A percentile compares a stretch with the other conserved stretches of the same genome.
Conservation (phyloP, 1,140 invertebrate species). For the Apocrypta bakeri region DNA sequence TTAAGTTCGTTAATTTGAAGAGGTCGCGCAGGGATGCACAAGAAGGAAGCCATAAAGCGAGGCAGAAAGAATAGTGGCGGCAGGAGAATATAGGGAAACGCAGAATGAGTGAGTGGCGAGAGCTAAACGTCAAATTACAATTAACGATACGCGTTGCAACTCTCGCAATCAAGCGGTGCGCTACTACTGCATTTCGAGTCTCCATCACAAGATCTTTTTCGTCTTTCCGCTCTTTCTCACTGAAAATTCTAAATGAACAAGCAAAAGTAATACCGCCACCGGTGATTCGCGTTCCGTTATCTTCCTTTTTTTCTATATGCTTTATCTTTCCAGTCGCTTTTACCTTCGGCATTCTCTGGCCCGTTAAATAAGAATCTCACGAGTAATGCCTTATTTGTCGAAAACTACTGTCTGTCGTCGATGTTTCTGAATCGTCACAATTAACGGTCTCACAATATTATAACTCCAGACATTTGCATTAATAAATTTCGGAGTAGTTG, state of each 20-base stretch:
- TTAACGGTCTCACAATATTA: neutral
- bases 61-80: neutral
- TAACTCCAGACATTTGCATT: constrained; percentile 28
- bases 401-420: neutral
- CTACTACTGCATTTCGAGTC: constrained; percentile 13
- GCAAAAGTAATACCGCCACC: constrained; percentile 9
- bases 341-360: neutral
- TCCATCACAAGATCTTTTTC: constrained; percentile 26
- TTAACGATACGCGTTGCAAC: constrained; percentile 30
- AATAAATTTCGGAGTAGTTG: neutral
- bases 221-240: neutral
- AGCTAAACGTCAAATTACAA: constrained; percentile 46
- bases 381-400: neutral
- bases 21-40: constrained; percentile 7
- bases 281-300: neutral
- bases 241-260: constrained; percentile 42
- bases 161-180: constrained; percentile 28
- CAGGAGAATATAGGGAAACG: neutral
- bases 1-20: constrained; percentile 42
- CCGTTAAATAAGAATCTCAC: constrained; percentile 25
- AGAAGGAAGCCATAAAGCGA: neutral
- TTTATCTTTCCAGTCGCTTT: neutral
- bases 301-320: neutral
- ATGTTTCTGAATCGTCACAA: constrained; percentile 32
- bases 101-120: neutral